Evolutionary conservation across 2,888 invertebrate genomes (phyloP).

Genomic region (Chironomus riparius): DNA sequence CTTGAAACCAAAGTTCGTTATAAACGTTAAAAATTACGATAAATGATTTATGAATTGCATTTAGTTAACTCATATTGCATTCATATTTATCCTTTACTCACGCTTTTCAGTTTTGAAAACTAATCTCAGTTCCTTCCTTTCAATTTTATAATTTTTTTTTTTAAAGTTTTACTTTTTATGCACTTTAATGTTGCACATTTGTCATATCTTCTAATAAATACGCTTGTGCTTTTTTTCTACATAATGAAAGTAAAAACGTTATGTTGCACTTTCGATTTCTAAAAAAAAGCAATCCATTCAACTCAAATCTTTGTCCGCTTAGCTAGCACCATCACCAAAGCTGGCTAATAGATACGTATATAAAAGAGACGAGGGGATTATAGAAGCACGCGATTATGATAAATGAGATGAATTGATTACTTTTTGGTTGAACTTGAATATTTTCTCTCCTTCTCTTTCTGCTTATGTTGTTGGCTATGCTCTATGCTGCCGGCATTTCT

Average conservation of each 20-base stretch:
- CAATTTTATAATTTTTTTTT: too few relatives aligned
- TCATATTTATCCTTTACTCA: not conserved
- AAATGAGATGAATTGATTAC: constrained; percentile 10
- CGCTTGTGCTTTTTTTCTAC: not conserved
- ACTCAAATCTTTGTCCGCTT: not conserved
- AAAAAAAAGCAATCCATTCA: not conserved
- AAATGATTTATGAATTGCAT: constrained; percentile 1
- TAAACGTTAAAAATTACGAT: too few relatives aligned
- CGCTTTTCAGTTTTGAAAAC: not conserved
- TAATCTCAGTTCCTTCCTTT: not conserved
- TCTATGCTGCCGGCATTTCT: not conserved
- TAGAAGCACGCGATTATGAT: constrained; percentile 1
- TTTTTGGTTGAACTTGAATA: constrained; percentile 4
- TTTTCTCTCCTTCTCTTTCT: too few relatives aligned
- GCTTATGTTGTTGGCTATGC: not conserved
- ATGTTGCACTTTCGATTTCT: constrained; percentile 9
- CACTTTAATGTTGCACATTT: not conserved
- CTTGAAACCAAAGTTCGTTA: too few relatives aligned
- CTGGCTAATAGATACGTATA: not conserved
- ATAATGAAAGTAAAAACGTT: not conserved
- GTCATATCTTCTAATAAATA: not conserved
- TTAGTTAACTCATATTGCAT: not conserved
- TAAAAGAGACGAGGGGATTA: not conserved
- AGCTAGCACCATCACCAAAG: too few relatives aligned
- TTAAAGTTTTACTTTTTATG: not conserved